Evolutionary conservation across 1,140 invertebrate genomes (phyloP).

Genomic region (Sycobia sp.): DNA sequence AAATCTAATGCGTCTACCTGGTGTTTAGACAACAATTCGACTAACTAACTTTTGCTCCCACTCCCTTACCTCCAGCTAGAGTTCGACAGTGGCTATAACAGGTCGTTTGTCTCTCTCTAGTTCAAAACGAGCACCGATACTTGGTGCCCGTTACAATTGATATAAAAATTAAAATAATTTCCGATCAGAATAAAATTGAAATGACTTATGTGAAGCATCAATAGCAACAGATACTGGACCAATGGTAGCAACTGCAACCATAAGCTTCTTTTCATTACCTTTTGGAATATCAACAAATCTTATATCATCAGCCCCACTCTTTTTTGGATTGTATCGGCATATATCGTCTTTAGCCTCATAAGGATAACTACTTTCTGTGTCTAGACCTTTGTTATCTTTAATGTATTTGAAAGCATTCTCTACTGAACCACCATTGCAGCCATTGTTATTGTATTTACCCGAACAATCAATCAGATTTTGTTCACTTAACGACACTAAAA

Average conservation of each 20-base stretch:
- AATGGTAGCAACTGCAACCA: constrained; percentile 79
- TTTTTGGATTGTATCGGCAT: constrained; percentile 73
- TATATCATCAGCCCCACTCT: constrained; percentile 79
- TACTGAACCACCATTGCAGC: constrained; percentile 95
- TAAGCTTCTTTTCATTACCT: constrained; percentile 73
- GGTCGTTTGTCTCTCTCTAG: no score
- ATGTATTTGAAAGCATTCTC: constrained; percentile 92
- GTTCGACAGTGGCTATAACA: no score
- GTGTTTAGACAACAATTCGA: no score
- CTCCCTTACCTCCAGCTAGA: no score
- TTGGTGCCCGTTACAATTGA: no score
- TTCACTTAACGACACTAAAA: constrained; percentile 90
- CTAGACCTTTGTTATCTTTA: constrained; percentile 84
- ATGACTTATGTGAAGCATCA: constrained; percentile 81
- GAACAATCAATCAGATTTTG: constrained; percentile 98
- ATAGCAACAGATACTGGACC: constrained; percentile 91
- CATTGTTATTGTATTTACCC: constrained; percentile 86
- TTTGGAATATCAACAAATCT: constrained; percentile 82
- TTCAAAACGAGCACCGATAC: no score
- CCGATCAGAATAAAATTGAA: constrained; percentile 81
- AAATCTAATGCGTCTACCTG: no score
- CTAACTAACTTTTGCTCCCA: no score
- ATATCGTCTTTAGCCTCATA: constrained; percentile 81
- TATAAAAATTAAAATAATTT: not conserved
- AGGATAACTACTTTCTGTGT: constrained; percentile 91